Evolutionary conservation across 2,113 vertebrate species (phyloP), one percentile per base, ranked within the genome.

Genomic region (Nibea albiflora): DNA sequence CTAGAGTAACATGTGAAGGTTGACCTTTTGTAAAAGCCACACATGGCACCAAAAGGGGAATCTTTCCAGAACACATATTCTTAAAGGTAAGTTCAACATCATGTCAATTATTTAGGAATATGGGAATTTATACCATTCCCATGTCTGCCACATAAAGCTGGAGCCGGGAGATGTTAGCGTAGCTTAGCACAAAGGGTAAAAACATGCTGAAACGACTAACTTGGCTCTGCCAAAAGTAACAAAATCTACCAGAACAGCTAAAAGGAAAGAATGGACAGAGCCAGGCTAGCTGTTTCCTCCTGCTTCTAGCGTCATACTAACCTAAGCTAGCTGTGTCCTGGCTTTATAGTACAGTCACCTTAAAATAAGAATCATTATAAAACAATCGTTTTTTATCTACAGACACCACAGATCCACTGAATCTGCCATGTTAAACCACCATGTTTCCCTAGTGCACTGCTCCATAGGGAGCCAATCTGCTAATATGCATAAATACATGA

Each of bases 1-100:
- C 60, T 76, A 54, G 50, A 54, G 3, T 22, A 70, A 69, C 62
- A 79, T 67, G 35, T 68, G 47, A 69, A 73, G 20, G 39, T 46
- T 81, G 81, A 90, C 85, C 85, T 90, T 86, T 84, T 75, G 9
- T 35, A 87, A 93, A 88, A 70, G 65, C 4, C 83, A 86, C 35
- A 75, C 24, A 54, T 63, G 39, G 15, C 15, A 81, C 26, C 15
- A 39, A 58, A 19, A 31, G 17, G 11, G 9, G 0, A 60, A 49
- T 5, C 15, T 67, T 68, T 67, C 8, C 4, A 14, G 11, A 17
- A 58, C 22, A 12, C 47, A 42, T 46, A 60, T 26, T 65, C 22
- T 26, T 73, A 65, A 76, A 76, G n/a, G 15, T 62, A 71, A 24
- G 24, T 22, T 69, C 0, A 12, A 66, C 11, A 71, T 67, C 62